Evolutionary conservation across 2,797 vertebrate genomes (phyloP).

Genomic region (Pangasius sanitwongsei): DNA sequence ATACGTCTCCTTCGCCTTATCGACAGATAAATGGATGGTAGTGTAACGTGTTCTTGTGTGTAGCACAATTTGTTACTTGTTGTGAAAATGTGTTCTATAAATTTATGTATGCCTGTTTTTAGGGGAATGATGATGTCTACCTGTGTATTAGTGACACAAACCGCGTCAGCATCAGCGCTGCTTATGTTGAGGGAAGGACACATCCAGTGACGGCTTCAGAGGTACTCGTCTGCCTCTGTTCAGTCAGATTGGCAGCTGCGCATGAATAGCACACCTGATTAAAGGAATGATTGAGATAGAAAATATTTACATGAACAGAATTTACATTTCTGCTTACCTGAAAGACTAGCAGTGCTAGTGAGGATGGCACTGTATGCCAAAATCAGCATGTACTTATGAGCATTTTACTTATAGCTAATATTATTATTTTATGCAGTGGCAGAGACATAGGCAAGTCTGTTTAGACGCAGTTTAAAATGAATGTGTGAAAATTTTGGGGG

Average conservation of each 20-base stretch:
- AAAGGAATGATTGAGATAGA: neutral
- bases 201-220: conserved; percentile 71
- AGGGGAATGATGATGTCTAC: conserved; percentile 86
- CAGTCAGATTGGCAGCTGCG: neutral
- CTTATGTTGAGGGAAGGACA: conserved; percentile 70
- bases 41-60: conserved; percentile 46
- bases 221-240: conserved; percentile 64
- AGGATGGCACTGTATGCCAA: neutral
- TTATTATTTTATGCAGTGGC: neutral
- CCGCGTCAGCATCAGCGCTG: conserved; percentile 68
- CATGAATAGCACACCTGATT: neutral
- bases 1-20: conserved; percentile 84
- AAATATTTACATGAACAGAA: too few species aligned
- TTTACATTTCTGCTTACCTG: neutral
- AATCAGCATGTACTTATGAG: neutral
- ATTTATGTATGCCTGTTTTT: neutral
- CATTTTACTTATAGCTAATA: neutral
- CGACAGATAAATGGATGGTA: conserved; percentile 88
- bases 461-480: neutral
- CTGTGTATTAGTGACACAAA: conserved; percentile 75
- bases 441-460: neutral
- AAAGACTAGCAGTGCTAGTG: neutral
- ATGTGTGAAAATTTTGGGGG: neutral
- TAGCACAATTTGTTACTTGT: neutral
- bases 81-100: conserved; percentile 5